phyloP scores from a whole-genome alignment of 2,888 invertebrate species.

The Tenthredo distinguenda region DNA sequence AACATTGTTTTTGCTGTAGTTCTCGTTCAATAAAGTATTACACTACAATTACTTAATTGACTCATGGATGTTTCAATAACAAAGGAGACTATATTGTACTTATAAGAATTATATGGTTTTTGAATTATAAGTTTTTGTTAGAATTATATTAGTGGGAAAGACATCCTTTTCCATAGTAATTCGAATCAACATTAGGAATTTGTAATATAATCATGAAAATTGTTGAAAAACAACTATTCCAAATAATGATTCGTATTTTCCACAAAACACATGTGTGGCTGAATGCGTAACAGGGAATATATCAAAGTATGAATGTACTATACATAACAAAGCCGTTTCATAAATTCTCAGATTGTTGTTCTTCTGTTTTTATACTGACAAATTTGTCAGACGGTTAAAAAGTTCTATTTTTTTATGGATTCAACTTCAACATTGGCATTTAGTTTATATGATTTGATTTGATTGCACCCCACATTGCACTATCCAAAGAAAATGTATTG shows the following conservation, averaged over 20 bases:
- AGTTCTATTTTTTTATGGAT: background rate
- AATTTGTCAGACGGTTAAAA: background rate
- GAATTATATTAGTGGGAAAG: background rate
- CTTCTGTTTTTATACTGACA: background rate
- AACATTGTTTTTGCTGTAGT: constrained; percentile 6
- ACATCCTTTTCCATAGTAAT: background rate
- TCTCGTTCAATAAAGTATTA: background rate
- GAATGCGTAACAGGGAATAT: background rate
- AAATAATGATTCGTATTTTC: background rate
- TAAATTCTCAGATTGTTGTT: background rate
- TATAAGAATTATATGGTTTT: background rate
- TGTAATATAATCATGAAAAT: background rate
- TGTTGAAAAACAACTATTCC: background rate
- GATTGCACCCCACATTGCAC: background rate
- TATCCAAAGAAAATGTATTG: background rate
- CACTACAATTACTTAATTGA: constrained; percentile 20
- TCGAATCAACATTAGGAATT: background rate
- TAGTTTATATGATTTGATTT: background rate
- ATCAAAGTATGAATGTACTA: background rate
- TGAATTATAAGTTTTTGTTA: background rate
- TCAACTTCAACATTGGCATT: background rate
- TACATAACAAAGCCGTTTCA: background rate
- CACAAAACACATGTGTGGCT: background rate
- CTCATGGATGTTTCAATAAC: background rate
- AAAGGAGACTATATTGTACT: background rate